Base-by-base conservation (phyloP, 1,140 invertebrate genomes). In the Meloidogyne floridensis region DNA sequence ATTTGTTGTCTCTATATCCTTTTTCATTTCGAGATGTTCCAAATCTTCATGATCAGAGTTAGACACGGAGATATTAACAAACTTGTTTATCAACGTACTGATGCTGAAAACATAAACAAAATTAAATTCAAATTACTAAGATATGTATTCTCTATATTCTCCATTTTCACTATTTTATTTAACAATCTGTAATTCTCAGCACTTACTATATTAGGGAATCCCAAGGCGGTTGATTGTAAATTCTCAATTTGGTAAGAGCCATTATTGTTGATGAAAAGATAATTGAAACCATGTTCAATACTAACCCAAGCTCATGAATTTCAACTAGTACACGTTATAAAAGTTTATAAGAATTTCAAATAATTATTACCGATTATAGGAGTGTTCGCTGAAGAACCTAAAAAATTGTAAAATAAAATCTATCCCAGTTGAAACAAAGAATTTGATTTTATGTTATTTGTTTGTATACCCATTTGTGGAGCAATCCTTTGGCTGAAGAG, bases 401-500 rank as follows among this genome's bases (percentile, higher is more conserved):
- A 59, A 80, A 56, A 42, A 54, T 2, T 15, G 13, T 8, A 18
- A 56, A 18, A n/a, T 72, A 8, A 5, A n/a, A 47, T 6, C 47
- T 47, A 4, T 47, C 47, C 4, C 47, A 6, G 47, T 47, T 47
- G 47, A 47, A 47, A 32, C 32, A 32, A 47, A 47, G 47, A 32
- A 32, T 32, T 32, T 32, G 32, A 32, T 32, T 32, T 47, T 47
- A 6, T 8, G 47, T 6, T 47, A 47, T 47, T 8, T 47, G 47
- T 47, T 47, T 47, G 13, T 18, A 51, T 76, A 79, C 87, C 87
- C 65, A 90, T 73, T 85, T 89, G 87, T 59, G 88, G 83, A 53
- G 88, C 83, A 72, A 89, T 88, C 77, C 88, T 71, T 56, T 88
- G 89, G n/a, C 80, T 85, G 86, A 88, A 89, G 5, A 89, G 80